Conservation (phyloP, 35 echinoderm and acorn worm genomes). For the Apostichopus parvimensis region DNA sequence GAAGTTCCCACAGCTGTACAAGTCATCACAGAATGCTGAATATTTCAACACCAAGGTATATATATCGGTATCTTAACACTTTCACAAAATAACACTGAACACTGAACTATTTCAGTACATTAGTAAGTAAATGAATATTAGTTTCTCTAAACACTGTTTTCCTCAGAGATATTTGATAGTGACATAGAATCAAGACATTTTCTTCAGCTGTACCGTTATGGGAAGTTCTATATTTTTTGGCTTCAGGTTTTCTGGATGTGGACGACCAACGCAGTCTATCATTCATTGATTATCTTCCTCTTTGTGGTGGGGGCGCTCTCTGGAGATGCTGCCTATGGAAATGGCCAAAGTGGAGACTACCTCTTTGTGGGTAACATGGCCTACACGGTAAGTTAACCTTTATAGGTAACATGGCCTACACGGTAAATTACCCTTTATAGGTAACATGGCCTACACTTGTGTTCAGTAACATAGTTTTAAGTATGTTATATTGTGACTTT, state of each 20-base stretch:
- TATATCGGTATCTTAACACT: not conserved
- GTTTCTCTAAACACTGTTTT: too few species aligned
- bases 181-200: too few species aligned
- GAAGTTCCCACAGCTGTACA: slow-evolving; percentile 92
- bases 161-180: too few species aligned
- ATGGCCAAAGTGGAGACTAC: slow-evolving; percentile 80
- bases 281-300: slow-evolving; percentile 86
- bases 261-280: slow-evolving; percentile 85
- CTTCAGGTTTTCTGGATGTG: slow-evolving; percentile 58
- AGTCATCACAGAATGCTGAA: slow-evolving; percentile 93
- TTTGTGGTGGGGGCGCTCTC: slow-evolving; percentile 68
- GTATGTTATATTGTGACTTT: too few species aligned
- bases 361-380: slow-evolving; percentile 97
- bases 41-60: slow-evolving; percentile 97
- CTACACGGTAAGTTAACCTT: slow-evolving; percentile 39
- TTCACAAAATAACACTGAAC: not conserved
- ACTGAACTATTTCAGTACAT: too few species aligned
- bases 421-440: not conserved
- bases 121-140: too few species aligned
- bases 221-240: too few species aligned
- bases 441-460: slow-evolving; percentile 36
- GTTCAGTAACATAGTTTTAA: too few species aligned
- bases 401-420: not conserved
- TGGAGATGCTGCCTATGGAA: slow-evolving; percentile 66
- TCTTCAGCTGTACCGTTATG: too few species aligned